Base-by-base conservation (phyloP, 2,113 vertebrate species). In the Antechinus flavipes region DNA sequence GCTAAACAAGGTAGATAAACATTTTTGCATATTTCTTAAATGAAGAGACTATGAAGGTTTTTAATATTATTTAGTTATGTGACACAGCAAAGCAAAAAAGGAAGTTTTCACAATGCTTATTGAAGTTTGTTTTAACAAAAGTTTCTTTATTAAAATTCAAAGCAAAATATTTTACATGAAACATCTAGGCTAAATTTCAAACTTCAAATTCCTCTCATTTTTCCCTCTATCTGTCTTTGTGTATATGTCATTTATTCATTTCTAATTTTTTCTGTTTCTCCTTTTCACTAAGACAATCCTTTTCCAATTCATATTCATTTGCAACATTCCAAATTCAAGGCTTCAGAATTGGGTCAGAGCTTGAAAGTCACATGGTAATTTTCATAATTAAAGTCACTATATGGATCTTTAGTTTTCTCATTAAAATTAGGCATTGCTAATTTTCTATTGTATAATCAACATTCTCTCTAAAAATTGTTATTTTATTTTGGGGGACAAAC, bases 381-480 rank as follows among this genome's bases (percentile, higher is more conserved):
- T 42, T 42, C 68, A 84, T 84, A 14, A 76, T 84, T 84, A 42
- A 7, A 22, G 8, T 84, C 35, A 84, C 16, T 35, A 68, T 35
- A 55, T 91, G 22, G 19, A 27, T 93, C 68, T 90, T 92, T 56
- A 35, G 90, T 25, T 30, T 94, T 92, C 46, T 84, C 84, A 90
- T 35, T 46, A 35, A 90, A 90, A 96, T 46, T 42, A 92, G 35
- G 68, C 61, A 58, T 30, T 23, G 42, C 30, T 84, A 16, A 27
- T 19, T 95, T 89, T 89, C 25, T 84, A 42, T 52, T 9, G 10
- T 52, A 42, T 42, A n/a, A 84, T 84, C 16, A 84, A 84, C 68
- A 68, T 68, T 19, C 68, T 76, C 68, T n/a, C 30, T 76, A 76
- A 84, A 84, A 42, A 42, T 84, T 6, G 23, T 42, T 14, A 84